Conservation (phyloP, 2,113 vertebrate genomes). For the Triplophysa rosa region DNA sequence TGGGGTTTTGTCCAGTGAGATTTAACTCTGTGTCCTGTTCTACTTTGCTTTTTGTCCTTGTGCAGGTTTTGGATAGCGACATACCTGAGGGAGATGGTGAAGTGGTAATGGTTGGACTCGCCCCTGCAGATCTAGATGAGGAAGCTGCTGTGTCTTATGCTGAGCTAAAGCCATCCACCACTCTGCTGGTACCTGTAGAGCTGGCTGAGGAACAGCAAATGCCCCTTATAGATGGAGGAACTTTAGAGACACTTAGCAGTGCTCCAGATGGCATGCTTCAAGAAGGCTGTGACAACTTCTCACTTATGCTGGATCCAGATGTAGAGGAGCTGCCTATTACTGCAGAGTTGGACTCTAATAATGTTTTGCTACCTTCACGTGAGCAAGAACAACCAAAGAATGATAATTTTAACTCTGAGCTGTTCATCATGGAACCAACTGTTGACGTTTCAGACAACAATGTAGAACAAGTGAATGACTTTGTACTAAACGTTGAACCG, state of each 20-base stretch:
- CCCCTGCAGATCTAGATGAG: constrained; percentile 57
- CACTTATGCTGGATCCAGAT: constrained; percentile 87
- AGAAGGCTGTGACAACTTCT: constrained; percentile 76
- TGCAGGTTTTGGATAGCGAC: constrained; percentile 63
- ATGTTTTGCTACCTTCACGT: neutral
- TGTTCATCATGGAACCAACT: neutral
- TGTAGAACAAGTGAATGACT: constrained; percentile 8
- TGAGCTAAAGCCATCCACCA: constrained; percentile 74
- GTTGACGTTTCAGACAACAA: neutral
- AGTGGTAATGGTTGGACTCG: constrained; percentile 60
- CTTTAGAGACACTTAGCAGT: constrained; percentile 59
- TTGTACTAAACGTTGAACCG: constrained; percentile 18
- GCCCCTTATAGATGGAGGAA: constrained; percentile 67
- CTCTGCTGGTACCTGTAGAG: constrained; percentile 75
- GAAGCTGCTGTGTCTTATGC: constrained; percentile 64
- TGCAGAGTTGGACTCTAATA: constrained; percentile 24
- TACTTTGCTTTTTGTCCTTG: neutral
- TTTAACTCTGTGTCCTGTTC: too few species aligned
- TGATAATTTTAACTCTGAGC: neutral
- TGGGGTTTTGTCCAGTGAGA: too few species aligned
- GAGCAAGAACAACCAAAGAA: neutral
- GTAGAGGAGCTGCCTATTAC: constrained; percentile 57
- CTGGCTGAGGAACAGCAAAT: constrained; percentile 72
- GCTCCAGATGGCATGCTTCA: constrained; percentile 67
- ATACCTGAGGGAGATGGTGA: constrained; percentile 61